Conservation (phyloP, 2,797 vertebrate genomes). For the Saxicola maurus region DNA sequence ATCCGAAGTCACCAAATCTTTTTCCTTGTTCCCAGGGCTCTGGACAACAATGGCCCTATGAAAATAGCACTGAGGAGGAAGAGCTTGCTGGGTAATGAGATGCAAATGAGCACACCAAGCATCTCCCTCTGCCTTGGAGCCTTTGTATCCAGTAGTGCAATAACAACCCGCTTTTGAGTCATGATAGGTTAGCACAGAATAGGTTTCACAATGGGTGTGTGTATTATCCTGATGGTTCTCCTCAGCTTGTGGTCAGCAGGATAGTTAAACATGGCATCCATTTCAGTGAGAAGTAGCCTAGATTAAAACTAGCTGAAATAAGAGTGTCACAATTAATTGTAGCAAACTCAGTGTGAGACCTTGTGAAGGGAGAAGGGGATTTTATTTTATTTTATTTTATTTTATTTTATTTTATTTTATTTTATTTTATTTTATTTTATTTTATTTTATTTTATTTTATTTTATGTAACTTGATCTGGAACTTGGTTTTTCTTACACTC, state of each 20-base stretch:
- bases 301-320: neutral
- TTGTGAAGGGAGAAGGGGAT: neutral
- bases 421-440: neutral
- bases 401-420: neutral
- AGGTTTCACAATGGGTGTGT: conserved; percentile 7
- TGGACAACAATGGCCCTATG: conserved; percentile 47
- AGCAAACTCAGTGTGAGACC: neutral
- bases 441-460: neutral
- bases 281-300: neutral
- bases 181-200: conserved; percentile 28
- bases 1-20: conserved; percentile 47
- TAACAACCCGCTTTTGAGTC: conserved; percentile 54
- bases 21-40: conserved; percentile 54
- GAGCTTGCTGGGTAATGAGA: conserved; percentile 59
- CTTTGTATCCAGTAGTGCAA: conserved; percentile 38
- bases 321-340: neutral
- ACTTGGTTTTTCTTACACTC: neutral
- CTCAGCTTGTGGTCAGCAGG: conserved; percentile 37
- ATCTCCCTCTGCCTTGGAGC: conserved; percentile 27
- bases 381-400: neutral
- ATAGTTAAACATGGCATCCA: neutral
- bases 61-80: conserved; percentile 53
- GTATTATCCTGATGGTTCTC: neutral
- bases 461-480: neutral
- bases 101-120: conserved; percentile 58